These are phyloP conservation scores for Corynorhinus townsendii DNA, from an alignment of 2,113 vertebrate genomes.

Conservation along the genomic window DNA sequence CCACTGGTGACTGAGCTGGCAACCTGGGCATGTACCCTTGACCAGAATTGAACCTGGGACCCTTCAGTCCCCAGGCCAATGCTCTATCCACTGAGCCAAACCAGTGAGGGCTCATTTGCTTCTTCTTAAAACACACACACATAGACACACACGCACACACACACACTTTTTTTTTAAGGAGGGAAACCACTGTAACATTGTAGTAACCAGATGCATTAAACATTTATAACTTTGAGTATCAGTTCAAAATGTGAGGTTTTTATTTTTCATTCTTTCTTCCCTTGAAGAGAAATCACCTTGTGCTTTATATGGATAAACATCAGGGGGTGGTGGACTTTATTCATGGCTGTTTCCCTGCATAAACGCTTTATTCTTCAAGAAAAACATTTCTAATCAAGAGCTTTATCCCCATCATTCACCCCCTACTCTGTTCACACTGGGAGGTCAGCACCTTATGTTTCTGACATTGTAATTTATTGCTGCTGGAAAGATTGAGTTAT, in stretches of 20 bases:
- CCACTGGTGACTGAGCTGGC: too few relatives aligned
- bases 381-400: conserved; percentile 67
- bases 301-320: conserved; percentile 51
- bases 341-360: conserved; percentile 48
- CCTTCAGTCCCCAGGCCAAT: too few relatives aligned
- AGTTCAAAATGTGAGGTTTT: conserved; percentile 10
- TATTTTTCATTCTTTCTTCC: conserved; percentile 30
- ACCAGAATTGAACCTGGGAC: too few relatives aligned
- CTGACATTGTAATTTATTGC: conserved; percentile 67
- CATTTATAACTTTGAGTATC: conserved; percentile 25
- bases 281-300: conserved; percentile 36
- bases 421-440: conserved; percentile 30
- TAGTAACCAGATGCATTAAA: conserved; percentile 46
- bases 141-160: too few relatives aligned
- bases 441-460: conserved; percentile 66
- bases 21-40: too few relatives aligned
- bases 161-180: conserved; percentile 7
- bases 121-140: too few relatives aligned
- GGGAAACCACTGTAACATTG: conserved; percentile 32
- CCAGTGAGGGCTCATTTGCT: too few relatives aligned
- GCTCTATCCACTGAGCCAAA: too few relatives aligned
- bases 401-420: conserved; percentile 45
- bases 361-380: conserved; percentile 61
- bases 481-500: conserved; percentile 48
- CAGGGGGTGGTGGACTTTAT: conserved; percentile 55